phyloP scores from a whole-genome alignment of 2,113 vertebrate species.

The Grammomys dolichurus region DNA sequence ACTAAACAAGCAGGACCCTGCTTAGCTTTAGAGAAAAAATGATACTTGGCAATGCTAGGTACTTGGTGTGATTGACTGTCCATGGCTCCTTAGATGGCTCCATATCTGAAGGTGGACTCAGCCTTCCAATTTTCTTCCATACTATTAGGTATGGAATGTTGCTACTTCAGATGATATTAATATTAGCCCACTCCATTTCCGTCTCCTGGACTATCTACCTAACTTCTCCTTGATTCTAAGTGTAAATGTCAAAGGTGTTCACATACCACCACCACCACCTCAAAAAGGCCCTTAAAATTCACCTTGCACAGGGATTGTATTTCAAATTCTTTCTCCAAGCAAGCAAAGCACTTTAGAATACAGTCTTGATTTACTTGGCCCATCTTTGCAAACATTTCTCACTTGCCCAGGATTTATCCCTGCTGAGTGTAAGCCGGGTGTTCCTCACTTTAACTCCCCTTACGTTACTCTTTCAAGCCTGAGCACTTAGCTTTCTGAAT shows the following conservation, averaged over 20 bases:
- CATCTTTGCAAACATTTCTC: not conserved
- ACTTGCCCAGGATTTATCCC: not conserved
- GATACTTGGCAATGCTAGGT: too few relatives aligned
- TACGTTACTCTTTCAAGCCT: not conserved
- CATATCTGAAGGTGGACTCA: not conserved
- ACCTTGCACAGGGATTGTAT: not conserved
- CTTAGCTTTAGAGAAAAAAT: not conserved
- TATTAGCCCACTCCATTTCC: not conserved
- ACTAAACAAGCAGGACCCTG: not conserved
- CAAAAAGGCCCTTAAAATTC: conserved; percentile 6
- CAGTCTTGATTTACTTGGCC: not conserved
- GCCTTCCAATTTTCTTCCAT: not conserved
- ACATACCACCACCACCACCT: not conserved
- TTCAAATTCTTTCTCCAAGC: not conserved
- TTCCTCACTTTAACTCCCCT: not conserved
- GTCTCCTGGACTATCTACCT: not conserved
- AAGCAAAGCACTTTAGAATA: not conserved
- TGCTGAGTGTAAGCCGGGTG: not conserved
- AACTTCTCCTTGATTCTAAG: not conserved
- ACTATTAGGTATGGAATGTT: not conserved
- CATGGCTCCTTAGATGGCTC: not conserved
- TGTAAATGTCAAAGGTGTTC: conserved; percentile 14
- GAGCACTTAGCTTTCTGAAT: not conserved
- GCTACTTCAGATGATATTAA: too few relatives aligned
- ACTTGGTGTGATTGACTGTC: not conserved